These are phyloP conservation scores for Trematomus loennbergii DNA, from an alignment of 2,113 vertebrate species.

Conservation along the genomic window DNA sequence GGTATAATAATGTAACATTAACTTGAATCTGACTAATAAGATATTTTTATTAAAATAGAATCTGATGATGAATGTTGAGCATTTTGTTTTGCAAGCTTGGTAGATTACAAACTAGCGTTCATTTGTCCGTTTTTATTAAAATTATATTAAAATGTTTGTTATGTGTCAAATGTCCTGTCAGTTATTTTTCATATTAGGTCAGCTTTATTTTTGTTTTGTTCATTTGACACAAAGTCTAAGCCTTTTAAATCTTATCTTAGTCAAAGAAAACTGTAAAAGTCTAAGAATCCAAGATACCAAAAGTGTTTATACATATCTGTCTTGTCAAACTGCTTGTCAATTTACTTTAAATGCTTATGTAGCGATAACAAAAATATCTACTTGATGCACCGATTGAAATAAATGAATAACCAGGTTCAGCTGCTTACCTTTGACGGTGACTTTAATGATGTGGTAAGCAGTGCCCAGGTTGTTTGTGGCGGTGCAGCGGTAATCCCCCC, in stretches of 20 bases:
- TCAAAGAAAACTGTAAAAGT: no score
- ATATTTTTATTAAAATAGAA: background rate
- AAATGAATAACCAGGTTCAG: background rate
- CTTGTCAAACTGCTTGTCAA: background rate
- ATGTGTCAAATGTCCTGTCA: no score
- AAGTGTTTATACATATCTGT: background rate
- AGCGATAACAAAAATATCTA: background rate
- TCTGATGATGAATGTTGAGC: no score
- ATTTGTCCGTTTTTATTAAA: no score
- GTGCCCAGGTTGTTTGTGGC: constrained; percentile 89
- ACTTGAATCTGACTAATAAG: background rate
- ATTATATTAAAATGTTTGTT: no score
- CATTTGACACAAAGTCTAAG: no score
- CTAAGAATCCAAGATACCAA: background rate
- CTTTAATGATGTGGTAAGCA: constrained; percentile 89
- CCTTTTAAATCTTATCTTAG: no score
- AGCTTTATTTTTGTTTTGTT: no score
- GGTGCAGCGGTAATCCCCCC: constrained; percentile 91
- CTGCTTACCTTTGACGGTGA: constrained; percentile 92
- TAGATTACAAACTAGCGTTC: background rate
- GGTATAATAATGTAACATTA: background rate
- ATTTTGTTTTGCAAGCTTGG: background rate
- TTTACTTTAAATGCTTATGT: background rate
- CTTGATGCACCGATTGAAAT: background rate
- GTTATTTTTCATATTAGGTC: no score